Base-by-base conservation (phyloP, 1,140 invertebrate species). In the Aculops lycopersici region DNA sequence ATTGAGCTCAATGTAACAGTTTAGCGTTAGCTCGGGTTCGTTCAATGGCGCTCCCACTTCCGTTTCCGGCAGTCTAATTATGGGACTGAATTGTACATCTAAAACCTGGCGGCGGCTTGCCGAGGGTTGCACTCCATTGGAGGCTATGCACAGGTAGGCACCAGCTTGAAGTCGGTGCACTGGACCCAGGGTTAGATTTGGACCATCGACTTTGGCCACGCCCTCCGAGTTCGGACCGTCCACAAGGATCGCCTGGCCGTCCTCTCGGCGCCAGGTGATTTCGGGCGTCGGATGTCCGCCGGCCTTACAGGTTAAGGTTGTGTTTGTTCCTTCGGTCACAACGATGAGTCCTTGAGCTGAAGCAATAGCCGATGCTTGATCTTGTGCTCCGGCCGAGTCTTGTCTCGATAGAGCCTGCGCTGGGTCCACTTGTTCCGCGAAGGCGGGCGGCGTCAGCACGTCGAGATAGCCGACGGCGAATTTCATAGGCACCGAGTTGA, bases 101-200 rank as follows among this genome's bases (percentile, higher is more conserved):
- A 76, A 61, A 49, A 70, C 63, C 38, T 74, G 69, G 41, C 72
- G 57, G 50, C 74, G 74, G 60, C 70, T 73, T 44, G 74, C 70
- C 13, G 71, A 68, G 3, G 74, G 74, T 2, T 71, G 75, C 4
- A 79, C 69, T 3, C 61, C 59, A 45, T 54, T 55, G 64, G 68
- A 46, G 14, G 77, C 78, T 43, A 84, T 80, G 55, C 78, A 83
- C 20, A 83, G 63, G 58, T 83, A 83, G 21, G 72, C 72, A 15
- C 77, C 78, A 75, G 83, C 83, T 51, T 80, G 75, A 37, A 84
- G 57, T 39, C 79, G 65, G 19, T 75, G 79, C 47, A 84, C 80
- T 46, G 72, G 64, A 2, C 66, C 68, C 59, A 86, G 71, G 50
- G 81, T 76, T 50, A 86, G 54, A 8, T 12, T 31, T 40, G 44